A percentile compares a stretch with the other conserved stretches of the same genome.
Evolutionary conservation across 2,797 vertebrate species (phyloP).

Genomic region (Ptychadena robeensis): DNA sequence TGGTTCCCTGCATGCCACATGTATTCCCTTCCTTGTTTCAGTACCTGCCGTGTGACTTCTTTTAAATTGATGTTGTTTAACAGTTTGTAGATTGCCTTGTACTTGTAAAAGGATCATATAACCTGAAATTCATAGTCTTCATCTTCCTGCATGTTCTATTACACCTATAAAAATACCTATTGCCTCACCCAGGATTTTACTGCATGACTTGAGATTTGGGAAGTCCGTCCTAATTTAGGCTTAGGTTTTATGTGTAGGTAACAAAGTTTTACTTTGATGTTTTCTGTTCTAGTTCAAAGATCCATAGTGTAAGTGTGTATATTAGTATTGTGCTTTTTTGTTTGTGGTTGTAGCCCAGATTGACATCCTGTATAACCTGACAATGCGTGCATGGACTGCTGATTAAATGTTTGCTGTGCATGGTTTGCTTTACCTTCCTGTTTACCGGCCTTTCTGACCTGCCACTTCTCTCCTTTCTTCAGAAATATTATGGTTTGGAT

Average conservation of each 20-base stretch:
- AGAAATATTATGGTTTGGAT: constrained; percentile 95
- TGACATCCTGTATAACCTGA: background rate
- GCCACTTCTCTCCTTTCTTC: constrained; percentile 66
- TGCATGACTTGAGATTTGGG: background rate
- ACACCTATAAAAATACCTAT: background rate
- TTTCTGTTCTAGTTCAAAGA: background rate
- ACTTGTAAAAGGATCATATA: background rate
- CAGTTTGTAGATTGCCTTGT: background rate
- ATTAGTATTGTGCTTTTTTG: no score
- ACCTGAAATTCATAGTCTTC: background rate
- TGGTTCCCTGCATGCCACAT: background rate
- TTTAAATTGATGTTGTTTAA: background rate
- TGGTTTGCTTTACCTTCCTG: background rate
- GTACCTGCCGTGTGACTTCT: background rate
- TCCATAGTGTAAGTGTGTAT: no score
- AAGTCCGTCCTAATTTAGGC: background rate
- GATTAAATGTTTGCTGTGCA: background rate
- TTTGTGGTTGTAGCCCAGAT: no score
- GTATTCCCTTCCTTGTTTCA: no score
- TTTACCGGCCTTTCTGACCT: background rate
- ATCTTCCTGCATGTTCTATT: background rate
- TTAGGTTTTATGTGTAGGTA: background rate
- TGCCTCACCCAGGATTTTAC: background rate
- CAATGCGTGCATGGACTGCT: background rate
- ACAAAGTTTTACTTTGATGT: background rate